A percentile compares a stretch with the other conserved stretches of the same genome.
Conservation (phyloP, 2,797 vertebrate species). For the Clamator glandarius region DNA sequence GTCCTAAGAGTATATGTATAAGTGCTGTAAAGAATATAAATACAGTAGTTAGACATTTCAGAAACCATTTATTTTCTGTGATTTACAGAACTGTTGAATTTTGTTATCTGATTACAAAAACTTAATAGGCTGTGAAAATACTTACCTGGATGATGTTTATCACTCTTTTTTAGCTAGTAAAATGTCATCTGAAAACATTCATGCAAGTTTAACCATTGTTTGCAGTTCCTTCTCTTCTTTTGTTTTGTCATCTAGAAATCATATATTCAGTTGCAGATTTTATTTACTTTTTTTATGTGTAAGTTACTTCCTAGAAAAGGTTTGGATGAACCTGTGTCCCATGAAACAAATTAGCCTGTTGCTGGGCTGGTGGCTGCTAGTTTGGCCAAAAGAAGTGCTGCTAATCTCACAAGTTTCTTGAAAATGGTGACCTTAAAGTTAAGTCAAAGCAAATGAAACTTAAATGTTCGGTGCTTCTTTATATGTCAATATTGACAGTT, state of each 20-base stretch:
- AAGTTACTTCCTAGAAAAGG: not conserved
- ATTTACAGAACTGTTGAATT: not conserved
- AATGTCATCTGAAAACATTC: not conserved
- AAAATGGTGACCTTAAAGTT: constrained; percentile 40
- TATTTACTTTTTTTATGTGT: not conserved
- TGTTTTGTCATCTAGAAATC: not conserved
- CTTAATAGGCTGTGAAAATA: not conserved
- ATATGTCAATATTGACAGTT: constrained; percentile 37
- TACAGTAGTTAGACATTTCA: not conserved
- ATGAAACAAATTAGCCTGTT: not conserved
- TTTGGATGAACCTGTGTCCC: not conserved
- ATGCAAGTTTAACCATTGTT: not conserved
- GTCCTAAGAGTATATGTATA: not conserved
- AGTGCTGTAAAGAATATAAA: not conserved
- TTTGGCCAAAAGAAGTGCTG: not conserved
- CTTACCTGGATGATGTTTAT: not conserved
- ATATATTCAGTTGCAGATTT: not conserved
- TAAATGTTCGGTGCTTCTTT: constrained; percentile 8
- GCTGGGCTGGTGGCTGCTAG: not conserved
- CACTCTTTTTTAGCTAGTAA: not conserved
- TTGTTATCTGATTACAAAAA: not conserved
- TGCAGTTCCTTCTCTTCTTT: not conserved
- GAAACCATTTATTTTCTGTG: not conserved
- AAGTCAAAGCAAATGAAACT: constrained; percentile 18
- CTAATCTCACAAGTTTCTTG: not conserved